Evolutionary conservation across 2,888 invertebrate species (phyloP), one percentile per base, ranked within the genome.

Genomic region (Ariolimax columbianus): DNA sequence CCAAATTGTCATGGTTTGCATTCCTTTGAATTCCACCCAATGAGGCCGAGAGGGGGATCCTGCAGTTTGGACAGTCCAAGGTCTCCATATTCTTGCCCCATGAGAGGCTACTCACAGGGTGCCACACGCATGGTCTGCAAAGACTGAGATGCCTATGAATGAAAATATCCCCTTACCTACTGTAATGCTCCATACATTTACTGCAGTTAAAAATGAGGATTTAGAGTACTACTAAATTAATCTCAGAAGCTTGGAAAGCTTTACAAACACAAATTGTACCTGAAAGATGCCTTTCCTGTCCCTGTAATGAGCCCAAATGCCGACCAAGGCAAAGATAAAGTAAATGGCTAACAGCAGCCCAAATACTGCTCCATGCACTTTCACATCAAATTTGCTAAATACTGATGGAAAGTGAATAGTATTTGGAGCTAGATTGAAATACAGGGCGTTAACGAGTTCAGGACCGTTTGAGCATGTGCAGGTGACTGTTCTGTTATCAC

Each of bases 401-500:
- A 94, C 93, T 33, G 91, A 92, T 43, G 89, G 88, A 89, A 94
- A 94, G 90, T 94, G 92, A 11, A 94, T 92, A 11, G 92, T 90
- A 89, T 94, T 94, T 1, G 93, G 93, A 68, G 92, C 90, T 0
- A 94, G 91, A 63, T 88, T 89, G 83, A 93, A 93, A 38, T 93
- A 92, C 26, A 90, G 88, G 7, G 89, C 84, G 40, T 55, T 77
- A 38, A 85, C 77, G n/a, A 83, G n/a, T 30, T 87, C 70, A 19
- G 77, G 68, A 3, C 40, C 33, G 26, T 77, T 59, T 40, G 68
- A 66, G 36, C 87, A 87, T 17, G 43, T 75, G 38, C 87, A 87
- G 23, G 36, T 77, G 33, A 85, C 75, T 38, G 77, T 51, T 26
- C 73, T 73, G 30, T 80, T 83, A 0, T 26, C 59, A 4, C 68